phyloP scores from a whole-genome alignment of 2,797 vertebrate genomes.

The Podarcis lilfordi region DNA sequence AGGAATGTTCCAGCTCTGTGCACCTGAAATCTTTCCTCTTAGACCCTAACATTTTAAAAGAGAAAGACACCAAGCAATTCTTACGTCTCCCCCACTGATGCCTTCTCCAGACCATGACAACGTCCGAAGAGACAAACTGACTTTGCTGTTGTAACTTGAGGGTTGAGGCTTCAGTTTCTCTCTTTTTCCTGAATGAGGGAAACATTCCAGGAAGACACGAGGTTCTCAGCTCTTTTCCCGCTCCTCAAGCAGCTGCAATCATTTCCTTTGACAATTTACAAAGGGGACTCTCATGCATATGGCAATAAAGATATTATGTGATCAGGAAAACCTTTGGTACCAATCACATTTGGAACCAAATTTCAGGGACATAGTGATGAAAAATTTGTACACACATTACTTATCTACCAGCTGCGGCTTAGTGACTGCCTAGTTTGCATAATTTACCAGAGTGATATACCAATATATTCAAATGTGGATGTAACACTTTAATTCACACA shows the following conservation, averaged over 20 bases:
- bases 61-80: conserved; percentile 25
- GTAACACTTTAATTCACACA: neutral
- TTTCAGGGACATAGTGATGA: neutral
- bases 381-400: neutral
- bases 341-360: neutral
- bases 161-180: conserved; percentile 31
- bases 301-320: conserved; percentile 34
- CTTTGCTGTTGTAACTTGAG: conserved; percentile 36
- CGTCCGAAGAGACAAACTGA: conserved; percentile 47
- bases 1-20: neutral
- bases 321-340: conserved; percentile 17
- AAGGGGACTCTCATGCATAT: conserved; percentile 25
- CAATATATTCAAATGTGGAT: too few species aligned
- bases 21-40: conserved; percentile 24
- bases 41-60: conserved; percentile 23
- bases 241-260: conserved; percentile 38
- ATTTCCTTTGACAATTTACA: conserved; percentile 23
- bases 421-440: neutral
- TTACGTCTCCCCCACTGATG: conserved; percentile 32
- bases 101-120: conserved; percentile 44
- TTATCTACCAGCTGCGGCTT: neutral
- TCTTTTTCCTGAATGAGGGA: conserved; percentile 43
- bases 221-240: conserved; percentile 39
- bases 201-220: conserved; percentile 51
- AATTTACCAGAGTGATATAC: neutral